Evolutionary conservation across 2,797 vertebrate species (phyloP), one percentile per base, ranked within the genome.

Genomic region (Trematocara caparti): DNA sequence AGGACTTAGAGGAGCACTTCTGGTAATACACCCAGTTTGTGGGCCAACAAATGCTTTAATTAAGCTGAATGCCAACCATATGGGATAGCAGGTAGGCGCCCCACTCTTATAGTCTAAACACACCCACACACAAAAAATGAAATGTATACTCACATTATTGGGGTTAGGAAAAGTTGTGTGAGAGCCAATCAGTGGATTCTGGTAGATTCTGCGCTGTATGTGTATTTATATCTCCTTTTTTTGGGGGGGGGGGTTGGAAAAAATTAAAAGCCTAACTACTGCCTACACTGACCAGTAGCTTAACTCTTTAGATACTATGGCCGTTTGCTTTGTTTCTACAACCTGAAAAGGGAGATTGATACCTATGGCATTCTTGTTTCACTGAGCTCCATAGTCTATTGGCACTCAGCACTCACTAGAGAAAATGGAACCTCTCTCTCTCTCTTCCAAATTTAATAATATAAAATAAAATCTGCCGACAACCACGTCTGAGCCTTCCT

Each of bases 11-110:
- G 87, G 92, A 90, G 90, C 90, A 88, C 87, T 93, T 90, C 87
- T 90, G 83, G 90, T 91, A 87, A 92, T 92, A 84, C 86, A 86
- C 83, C 83, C 87, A 80, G 81, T 92, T 93, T 93, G 90, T 91
- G 91, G 88, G 91, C 89, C 88, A 92, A 92, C 90, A 93, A 94
- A 94, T 82, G 89, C 92, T 92, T 91, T 95, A 92, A 94, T 94
- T 93, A 93, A 90, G 91, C 89, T 59, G 87, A 92, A 93, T 93
- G 92, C 93, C 92, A 93, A 92, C 92, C 94, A 94, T 93, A 93
- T 94, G 92, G 88, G 88, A 86, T 87, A 86, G 90, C 92, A 95
- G 94, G 93, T 95, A 93, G 89, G 88, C 86, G 82, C 59, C 72
- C 80, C 36, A 79, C 89, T 72, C 73, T 86, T 93, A 91, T 91